These are phyloP conservation scores for Cacatua alba DNA, from an alignment of 2,113 vertebrate species.

Conservation along the genomic window DNA sequence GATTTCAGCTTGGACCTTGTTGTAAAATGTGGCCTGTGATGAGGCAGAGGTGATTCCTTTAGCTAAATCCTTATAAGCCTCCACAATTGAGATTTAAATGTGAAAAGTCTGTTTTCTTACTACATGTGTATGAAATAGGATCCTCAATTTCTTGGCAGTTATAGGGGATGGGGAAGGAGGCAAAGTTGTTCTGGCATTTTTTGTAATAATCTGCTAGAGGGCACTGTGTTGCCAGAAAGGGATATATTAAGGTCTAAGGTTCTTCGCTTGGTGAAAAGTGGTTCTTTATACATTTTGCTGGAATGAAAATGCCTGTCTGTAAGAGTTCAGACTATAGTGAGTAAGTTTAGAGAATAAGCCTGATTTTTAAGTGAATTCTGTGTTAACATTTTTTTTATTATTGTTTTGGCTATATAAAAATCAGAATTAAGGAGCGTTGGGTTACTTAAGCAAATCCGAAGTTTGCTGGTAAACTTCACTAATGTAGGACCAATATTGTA, in stretches of 20 bases:
- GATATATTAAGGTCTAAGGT: fast-evolving
- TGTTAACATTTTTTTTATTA: not conserved
- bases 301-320: not conserved
- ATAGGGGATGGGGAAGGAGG: fast-evolving
- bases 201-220: not conserved
- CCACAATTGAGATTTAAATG: not conserved
- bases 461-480: not conserved
- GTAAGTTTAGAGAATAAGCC: not conserved
- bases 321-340: not conserved
- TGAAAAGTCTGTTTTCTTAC: not conserved
- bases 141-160: not conserved
- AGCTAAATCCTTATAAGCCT: not conserved
- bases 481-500: not conserved
- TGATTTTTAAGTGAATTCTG: not conserved
- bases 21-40: not conserved
- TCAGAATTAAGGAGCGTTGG: not conserved
- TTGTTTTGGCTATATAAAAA: not conserved
- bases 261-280: fast-evolving
- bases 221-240: not conserved
- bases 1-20: not conserved
- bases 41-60: not conserved
- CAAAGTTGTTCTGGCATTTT: fast-evolving
- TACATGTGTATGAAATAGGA: not conserved
- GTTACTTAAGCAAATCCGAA: not conserved
- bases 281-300: not conserved